These are phyloP conservation scores for Trachurus trachurus DNA, from an alignment of 2,797 vertebrate species.

Conservation along the genomic window DNA sequence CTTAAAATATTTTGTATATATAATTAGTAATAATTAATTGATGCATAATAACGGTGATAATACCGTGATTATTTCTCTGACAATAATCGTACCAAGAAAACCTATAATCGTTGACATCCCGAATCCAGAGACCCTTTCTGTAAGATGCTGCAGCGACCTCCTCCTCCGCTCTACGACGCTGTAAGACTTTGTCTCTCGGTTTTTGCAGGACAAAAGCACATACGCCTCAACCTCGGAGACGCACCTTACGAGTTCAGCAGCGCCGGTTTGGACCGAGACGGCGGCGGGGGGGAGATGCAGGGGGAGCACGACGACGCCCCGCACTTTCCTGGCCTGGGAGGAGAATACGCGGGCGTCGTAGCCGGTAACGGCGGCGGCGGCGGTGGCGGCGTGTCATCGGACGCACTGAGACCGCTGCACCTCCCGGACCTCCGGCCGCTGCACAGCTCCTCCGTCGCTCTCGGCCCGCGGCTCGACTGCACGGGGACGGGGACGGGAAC, in stretches of 20 bases:
- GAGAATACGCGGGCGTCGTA: constrained; percentile 76
- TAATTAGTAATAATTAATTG: no score
- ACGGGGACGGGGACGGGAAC: constrained; percentile 85
- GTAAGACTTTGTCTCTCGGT: constrained; percentile 31
- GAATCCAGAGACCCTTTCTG: not conserved
- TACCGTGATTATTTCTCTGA: no score
- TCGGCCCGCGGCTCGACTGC: constrained; percentile 90
- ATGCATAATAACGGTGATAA: no score
- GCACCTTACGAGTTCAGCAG: constrained; percentile 91
- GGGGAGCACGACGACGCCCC: constrained; percentile 86
- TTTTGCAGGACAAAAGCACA: constrained; percentile 94
- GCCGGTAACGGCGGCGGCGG: constrained; percentile 69
- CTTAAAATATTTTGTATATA: no score
- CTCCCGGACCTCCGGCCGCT: constrained; percentile 91
- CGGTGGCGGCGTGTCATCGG: constrained; percentile 69
- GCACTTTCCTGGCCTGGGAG: constrained; percentile 89
- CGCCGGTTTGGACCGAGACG: constrained; percentile 92
- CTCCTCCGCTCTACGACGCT: constrained; percentile 3
- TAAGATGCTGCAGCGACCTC: not conserved
- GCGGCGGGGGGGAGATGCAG: constrained; percentile 86
- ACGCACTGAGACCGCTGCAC: constrained; percentile 73
- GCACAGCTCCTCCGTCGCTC: constrained; percentile 88
- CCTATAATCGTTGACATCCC: no score
- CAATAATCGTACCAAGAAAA: no score
- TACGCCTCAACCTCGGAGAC: constrained; percentile 91